Evolutionary conservation across 2,797 vertebrate species (phyloP), one percentile per base, ranked within the genome.

Genomic region (Taenioides sp.): DNA sequence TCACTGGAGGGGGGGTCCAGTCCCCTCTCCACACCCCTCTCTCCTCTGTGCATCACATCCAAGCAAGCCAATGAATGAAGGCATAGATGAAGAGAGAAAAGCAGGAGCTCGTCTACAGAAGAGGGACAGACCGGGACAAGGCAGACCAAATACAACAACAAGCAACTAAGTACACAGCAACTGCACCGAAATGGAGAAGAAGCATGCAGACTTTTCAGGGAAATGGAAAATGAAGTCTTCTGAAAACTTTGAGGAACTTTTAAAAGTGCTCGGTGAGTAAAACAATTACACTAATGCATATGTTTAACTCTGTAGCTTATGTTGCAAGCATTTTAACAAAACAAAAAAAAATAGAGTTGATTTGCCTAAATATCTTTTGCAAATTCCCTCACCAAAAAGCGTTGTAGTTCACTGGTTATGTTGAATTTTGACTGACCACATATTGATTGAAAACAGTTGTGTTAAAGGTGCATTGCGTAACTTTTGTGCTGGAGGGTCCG

Each of bases 221-320:
- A 95, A 92, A 79, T 98, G 96, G 97, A 97, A 91, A 82, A 98
- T 98, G 93, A 95, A 94, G 80, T 94, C 93, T 17, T 97, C 96
- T 0, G 95, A 97, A 84, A 94, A 96, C 81, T 98, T 98, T 47
- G 97, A 98, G 86, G 97, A 98, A 65, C 93, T 98, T 54, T 87
- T 98, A 67, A 98, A 94, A 89, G 93, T 88, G 0, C 81, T 97
- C 64, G 95, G 96, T 98, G 86, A 95, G 95, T 91, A 69, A 63
- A 7, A 7, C 1, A 7, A 69, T n/a, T 14, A 5, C 16, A 1
- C 1, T 10, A 40, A 60, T 61, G 10, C 23, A 54, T 7, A 17
- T 43, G 7, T 31, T 34, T 20, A n/a, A 31, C 23, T 60, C 27
- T 28, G 27, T 7, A 61, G 58, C 14, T 57, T 23, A 23, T 25